Evolutionary conservation across 2,113 vertebrate genomes (phyloP).

Genomic region (Lutjanus erythropterus): DNA sequence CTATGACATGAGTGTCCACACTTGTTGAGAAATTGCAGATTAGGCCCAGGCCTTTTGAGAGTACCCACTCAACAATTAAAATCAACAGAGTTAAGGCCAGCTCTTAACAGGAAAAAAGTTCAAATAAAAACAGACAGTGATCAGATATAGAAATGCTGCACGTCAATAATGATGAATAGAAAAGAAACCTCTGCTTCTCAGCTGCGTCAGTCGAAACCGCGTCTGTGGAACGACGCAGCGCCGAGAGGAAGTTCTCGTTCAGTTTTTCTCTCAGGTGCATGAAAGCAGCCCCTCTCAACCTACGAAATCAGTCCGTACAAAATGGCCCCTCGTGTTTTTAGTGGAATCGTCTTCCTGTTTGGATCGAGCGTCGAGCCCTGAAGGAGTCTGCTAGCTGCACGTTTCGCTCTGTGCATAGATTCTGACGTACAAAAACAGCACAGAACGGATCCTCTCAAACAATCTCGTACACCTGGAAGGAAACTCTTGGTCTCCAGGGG

Average conservation of each 20-base stretch:
- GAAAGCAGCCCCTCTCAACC: constrained; percentile 35
- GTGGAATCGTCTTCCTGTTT: constrained; percentile 52
- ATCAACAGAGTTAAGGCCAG: constrained; percentile 81
- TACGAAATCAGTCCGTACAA: constrained; percentile 65
- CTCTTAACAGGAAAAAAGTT: constrained; percentile 78
- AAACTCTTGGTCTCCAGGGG: constrained; percentile 14
- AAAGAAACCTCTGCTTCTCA: constrained; percentile 51
- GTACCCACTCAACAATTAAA: constrained; percentile 75
- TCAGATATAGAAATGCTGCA: constrained; percentile 80
- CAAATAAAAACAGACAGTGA: constrained; percentile 71
- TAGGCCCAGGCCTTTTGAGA: constrained; percentile 73
- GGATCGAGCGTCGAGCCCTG: constrained; percentile 46
- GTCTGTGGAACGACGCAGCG: constrained; percentile 13
- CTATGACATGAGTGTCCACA: constrained; percentile 72
- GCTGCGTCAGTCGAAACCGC: constrained; percentile 47
- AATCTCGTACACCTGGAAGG: constrained; percentile 44
- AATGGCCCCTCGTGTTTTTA: constrained; percentile 62
- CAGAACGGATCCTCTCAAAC: constrained; percentile 43
- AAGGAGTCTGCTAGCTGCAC: constrained; percentile 52
- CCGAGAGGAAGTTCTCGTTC: constrained; percentile 46
- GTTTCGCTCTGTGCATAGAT: constrained; percentile 67
- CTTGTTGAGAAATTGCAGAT: constrained; percentile 73
- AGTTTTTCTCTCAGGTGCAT: constrained; percentile 45
- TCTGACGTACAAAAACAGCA: constrained; percentile 67
- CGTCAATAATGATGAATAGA: constrained; percentile 64